Evolutionary conservation across 2,797 vertebrate genomes (phyloP).

Genomic region (Staurois parvus): DNA sequence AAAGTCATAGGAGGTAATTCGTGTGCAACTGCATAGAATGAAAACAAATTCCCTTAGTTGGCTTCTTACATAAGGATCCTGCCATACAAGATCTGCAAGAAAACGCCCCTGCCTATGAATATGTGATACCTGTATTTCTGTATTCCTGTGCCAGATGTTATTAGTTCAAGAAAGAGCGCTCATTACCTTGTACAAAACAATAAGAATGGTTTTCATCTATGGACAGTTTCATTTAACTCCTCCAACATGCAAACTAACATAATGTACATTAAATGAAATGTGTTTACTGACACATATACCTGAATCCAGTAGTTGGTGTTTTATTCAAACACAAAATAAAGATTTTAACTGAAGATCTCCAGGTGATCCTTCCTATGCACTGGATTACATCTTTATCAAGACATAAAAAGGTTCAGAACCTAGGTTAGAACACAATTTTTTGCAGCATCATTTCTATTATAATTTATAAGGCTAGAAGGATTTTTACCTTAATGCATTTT

Average conservation of each 20-base stretch:
- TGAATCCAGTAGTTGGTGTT: neutral
- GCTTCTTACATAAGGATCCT: constrained; percentile 48
- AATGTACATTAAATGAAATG: neutral
- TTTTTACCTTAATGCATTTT: too few species aligned
- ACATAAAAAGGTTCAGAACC: too few species aligned
- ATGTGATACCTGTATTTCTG: constrained; percentile 52
- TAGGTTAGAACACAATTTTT: too few species aligned
- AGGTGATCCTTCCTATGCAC: too few species aligned
- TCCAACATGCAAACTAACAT: neutral
- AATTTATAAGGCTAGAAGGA: too few species aligned
- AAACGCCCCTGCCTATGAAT: constrained; percentile 44
- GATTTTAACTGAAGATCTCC: too few species aligned
- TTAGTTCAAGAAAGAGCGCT: neutral
- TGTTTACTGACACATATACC: neutral
- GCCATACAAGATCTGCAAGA: constrained; percentile 45
- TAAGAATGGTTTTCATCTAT: neutral
- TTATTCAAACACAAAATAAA: too few species aligned
- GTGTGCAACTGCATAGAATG: neutral
- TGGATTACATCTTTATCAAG: too few species aligned
- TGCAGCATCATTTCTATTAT: too few species aligned
- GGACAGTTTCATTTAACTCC: neutral
- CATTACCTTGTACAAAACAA: neutral
- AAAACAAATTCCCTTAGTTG: constrained; percentile 42
- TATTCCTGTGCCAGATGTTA: constrained; percentile 43
- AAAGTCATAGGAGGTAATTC: neutral